Evolutionary conservation across 2,888 invertebrate species (phyloP).

Genomic region (Carabus problematicus): DNA sequence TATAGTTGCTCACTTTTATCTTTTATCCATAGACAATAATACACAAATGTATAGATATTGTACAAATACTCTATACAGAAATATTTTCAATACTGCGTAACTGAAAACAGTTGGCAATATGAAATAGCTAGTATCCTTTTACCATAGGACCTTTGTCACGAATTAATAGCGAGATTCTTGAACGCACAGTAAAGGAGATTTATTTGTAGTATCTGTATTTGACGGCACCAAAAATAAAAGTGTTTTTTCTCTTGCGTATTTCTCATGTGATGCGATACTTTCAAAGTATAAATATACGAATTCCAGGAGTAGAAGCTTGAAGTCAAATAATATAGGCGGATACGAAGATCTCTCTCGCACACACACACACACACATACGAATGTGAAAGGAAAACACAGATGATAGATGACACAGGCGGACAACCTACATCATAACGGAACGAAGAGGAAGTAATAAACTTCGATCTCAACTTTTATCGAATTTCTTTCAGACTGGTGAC

Average conservation of each 20-base stretch:
- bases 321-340: constrained; percentile 6
- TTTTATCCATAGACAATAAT: too few relatives aligned
- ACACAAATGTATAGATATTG: too few relatives aligned
- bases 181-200: background rate
- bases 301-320: background rate
- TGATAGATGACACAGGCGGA: constrained; percentile 12
- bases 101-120: too few relatives aligned
- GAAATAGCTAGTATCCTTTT: too few relatives aligned
- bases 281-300: constrained; percentile 20
- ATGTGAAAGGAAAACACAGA: constrained; percentile 7
- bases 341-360: background rate
- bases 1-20: too few relatives aligned
- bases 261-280: background rate
- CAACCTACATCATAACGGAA: constrained; percentile 11
- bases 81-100: too few relatives aligned
- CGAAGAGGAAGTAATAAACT: constrained; percentile 20
- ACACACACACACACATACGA: background rate
- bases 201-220: constrained; percentile 2
- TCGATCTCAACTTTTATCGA: constrained; percentile 15
- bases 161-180: too few relatives aligned
- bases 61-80: too few relatives aligned
- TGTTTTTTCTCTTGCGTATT: constrained; percentile 2
- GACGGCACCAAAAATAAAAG: constrained; percentile 13
- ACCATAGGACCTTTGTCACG: too few relatives aligned
- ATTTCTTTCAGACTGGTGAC: background rate